Evolutionary conservation across 2,888 invertebrate genomes (phyloP), one percentile per base, ranked within the genome.

Genomic region (Aspidiotus rigidus): DNA sequence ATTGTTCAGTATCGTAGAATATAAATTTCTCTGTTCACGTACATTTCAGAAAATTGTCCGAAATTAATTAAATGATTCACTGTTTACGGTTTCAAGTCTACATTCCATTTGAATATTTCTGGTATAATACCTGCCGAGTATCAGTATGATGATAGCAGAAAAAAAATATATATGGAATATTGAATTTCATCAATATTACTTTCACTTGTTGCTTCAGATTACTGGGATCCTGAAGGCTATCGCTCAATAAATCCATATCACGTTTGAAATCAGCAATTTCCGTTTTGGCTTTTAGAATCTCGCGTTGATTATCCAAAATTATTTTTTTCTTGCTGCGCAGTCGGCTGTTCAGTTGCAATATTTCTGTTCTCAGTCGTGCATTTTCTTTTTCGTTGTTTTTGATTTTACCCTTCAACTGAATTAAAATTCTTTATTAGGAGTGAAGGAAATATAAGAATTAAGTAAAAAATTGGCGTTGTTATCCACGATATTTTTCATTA

Each of bases 321-420:
- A 70, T 62, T 7, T 17, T 49, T 16, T 44, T 55, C n/a, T 62
- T 70, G 9, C 70, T 69, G 62, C 59, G 64, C 55, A 72, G 62
- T 57, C 70, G 67, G n/a, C 62, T 66, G 3, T 62, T 61, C 56
- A 64, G 64, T 40, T 71, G 54, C 44, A 55, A 28, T 63, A 70
- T 67, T 16, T 67, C 59, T 39, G 64, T 70, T 55, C 64, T 60
- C 7, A 41, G 40, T 15, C 54, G 54, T 41, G 55, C 60, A 39
- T 64, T 69, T 15, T 63, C 42, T 53, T 67, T 61, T 64, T 70
- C 56, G 55, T 71, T 70, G 15, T 42, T 61, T 71, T 67, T 67
- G 56, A 71, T 63, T 57, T 40, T 13, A 64, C 61, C 9, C 54
- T 40, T 49, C 10, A 67, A 44, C 59, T 60, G 39, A 59, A 42